Evolutionary conservation across 35 echinoderm and acorn worm genomes (phyloP).

Genomic region (Acanthaster planci): DNA sequence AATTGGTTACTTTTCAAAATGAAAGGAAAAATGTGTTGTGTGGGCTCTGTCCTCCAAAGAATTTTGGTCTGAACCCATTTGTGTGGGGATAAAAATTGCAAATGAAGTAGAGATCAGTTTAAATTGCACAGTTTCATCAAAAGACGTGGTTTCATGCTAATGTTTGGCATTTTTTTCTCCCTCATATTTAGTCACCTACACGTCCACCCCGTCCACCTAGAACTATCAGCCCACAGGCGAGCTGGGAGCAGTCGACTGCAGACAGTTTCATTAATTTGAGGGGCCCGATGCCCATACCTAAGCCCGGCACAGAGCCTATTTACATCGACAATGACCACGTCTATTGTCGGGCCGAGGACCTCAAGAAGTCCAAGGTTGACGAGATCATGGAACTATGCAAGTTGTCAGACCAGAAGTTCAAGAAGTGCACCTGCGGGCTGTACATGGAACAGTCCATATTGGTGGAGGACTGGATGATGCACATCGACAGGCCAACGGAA

Average conservation of each 20-base stretch:
- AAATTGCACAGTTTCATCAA: no score
- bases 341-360: constrained; percentile 60
- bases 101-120: no score
- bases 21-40: no score
- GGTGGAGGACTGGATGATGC: constrained; percentile 84
- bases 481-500: constrained; percentile 60
- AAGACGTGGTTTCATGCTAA: not conserved
- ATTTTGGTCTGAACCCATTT: no score
- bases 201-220: not conserved
- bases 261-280: not conserved
- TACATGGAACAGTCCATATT: constrained; percentile 77
- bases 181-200: not conserved
- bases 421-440: constrained; percentile 80
- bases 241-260: not conserved
- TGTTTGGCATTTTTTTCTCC: not conserved
- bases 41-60: no score
- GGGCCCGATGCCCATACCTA: constrained; percentile 60
- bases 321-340: constrained; percentile 39
- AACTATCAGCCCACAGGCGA: not conserved
- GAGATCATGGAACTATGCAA: constrained; percentile 56
- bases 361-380: constrained; percentile 38
- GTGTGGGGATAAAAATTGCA: no score
- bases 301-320: constrained; percentile 29
- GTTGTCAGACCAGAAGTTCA: constrained; percentile 47
- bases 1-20: no score